Conservation (phyloP, 1,140 invertebrate species). For the Drosophila santomea region DNA sequence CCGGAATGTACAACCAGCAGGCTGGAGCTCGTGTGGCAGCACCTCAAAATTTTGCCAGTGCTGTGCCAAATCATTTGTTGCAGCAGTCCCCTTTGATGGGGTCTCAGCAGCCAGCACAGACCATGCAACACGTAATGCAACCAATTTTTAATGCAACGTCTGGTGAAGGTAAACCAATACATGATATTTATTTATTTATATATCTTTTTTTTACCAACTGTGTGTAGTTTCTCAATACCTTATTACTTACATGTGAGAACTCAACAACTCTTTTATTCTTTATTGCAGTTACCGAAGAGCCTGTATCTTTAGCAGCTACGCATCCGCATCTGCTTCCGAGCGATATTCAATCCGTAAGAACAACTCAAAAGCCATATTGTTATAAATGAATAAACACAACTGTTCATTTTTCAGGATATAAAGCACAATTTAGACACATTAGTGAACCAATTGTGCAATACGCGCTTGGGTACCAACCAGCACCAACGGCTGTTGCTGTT, state of each 20-base stretch:
- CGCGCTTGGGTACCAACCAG: conserved; percentile 81
- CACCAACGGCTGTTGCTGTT: conserved; percentile 79
- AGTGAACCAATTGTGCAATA: conserved; percentile 80
- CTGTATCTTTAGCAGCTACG: conserved; percentile 78
- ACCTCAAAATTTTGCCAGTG: conserved; percentile 50
- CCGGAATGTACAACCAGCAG: conserved; percentile 66
- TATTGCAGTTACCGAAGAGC: conserved; percentile 73
- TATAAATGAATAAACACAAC: neutral
- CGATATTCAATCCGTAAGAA: conserved; percentile 83
- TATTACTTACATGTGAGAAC: neutral
- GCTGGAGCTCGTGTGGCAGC: conserved; percentile 15
- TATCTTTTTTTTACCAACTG: neutral
- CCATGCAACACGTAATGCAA: conserved; percentile 70
- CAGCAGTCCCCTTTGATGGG: conserved; percentile 66
- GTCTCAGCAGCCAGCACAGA: conserved; percentile 58
- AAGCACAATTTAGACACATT: conserved; percentile 83
- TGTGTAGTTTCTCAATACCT: neutral
- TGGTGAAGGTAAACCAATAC: conserved; percentile 53
- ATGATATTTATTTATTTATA: neutral
- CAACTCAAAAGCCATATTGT: neutral
- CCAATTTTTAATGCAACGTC: conserved; percentile 64
- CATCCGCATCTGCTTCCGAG: conserved; percentile 80
- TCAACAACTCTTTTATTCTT: neutral
- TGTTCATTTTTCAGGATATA: conserved; percentile 64
- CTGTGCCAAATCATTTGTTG: conserved; percentile 56